Evolutionary conservation across 2,113 vertebrate species (phyloP).

Genomic region (Daubentonia madagascariensis): DNA sequence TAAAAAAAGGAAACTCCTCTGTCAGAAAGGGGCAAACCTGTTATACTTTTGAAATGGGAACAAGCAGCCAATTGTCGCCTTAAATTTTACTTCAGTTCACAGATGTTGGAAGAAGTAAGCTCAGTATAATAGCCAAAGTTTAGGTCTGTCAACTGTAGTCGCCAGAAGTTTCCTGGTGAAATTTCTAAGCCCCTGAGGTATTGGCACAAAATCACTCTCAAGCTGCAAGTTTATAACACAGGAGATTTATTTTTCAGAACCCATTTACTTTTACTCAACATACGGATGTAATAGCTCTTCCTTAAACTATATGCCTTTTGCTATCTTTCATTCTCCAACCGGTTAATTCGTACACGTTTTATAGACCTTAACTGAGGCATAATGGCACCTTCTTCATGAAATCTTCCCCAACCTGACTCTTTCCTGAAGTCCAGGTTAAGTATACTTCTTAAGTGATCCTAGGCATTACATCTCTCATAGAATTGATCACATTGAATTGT

Average conservation of each 20-base stretch:
- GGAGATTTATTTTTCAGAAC: constrained; percentile 35
- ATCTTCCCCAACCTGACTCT: background rate
- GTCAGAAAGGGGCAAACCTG: background rate
- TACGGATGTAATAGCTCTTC: background rate
- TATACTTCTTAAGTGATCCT: background rate
- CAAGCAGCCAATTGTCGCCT: background rate
- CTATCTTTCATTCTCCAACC: background rate
- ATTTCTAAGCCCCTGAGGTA: constrained; percentile 61
- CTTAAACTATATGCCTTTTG: background rate
- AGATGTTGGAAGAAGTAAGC: constrained; percentile 40
- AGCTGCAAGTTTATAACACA: constrained; percentile 15
- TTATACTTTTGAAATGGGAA: background rate
- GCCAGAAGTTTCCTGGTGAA: constrained; percentile 55
- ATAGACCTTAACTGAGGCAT: background rate
- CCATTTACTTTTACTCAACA: background rate
- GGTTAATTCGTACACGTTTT: background rate
- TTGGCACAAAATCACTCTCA: background rate
- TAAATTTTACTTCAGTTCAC: constrained; percentile 28
- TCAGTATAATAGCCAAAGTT: background rate
- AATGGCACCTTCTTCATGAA: background rate
- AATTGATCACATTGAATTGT: background rate
- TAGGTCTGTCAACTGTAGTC: background rate
- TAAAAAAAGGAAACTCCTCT: background rate
- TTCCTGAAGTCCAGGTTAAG: background rate
- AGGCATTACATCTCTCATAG: background rate